Conservation (phyloP, 1,140 invertebrate species). For the Macrosteles quadrilineatus region DNA sequence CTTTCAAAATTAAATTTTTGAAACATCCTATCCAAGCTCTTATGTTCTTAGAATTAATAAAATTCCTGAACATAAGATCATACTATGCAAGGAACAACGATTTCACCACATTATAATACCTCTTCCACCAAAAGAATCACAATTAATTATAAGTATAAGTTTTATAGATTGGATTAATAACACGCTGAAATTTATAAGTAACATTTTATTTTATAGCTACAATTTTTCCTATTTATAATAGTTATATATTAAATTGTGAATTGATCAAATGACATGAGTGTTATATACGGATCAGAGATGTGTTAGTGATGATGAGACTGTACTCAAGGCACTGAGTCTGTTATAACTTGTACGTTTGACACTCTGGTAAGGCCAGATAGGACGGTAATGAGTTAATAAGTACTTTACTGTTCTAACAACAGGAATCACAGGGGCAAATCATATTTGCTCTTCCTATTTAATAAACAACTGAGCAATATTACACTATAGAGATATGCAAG, state of each 20-base stretch:
- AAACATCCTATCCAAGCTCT: no score
- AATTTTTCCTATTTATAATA: constrained; percentile 25
- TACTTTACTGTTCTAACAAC: background rate
- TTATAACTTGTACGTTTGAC: constrained; percentile 8
- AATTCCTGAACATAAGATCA: no score
- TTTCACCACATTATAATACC: no score
- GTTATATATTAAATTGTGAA: constrained; percentile 14
- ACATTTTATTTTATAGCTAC: constrained; percentile 25
- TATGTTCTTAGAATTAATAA: no score
- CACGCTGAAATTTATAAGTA: constrained; percentile 14
- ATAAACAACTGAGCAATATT: constrained; percentile 22
- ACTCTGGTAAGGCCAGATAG: constrained; percentile 23
- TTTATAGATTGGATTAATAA: no score
- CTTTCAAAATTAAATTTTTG: no score
- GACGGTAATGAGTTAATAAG: constrained; percentile 9
- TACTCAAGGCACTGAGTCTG: constrained; percentile 1
- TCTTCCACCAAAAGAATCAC: no score
- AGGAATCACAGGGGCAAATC: constrained; percentile 16
- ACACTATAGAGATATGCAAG: constrained; percentile 20
- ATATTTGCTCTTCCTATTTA: constrained; percentile 22
- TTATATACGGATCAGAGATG: background rate
- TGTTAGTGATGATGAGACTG: background rate
- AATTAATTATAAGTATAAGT: no score
- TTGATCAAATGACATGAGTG: background rate
- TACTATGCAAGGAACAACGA: no score